These are phyloP conservation scores for Caenorhabditis sp. DNA, from an alignment of 2,888 invertebrate genomes.

Conservation along the genomic window DNA sequence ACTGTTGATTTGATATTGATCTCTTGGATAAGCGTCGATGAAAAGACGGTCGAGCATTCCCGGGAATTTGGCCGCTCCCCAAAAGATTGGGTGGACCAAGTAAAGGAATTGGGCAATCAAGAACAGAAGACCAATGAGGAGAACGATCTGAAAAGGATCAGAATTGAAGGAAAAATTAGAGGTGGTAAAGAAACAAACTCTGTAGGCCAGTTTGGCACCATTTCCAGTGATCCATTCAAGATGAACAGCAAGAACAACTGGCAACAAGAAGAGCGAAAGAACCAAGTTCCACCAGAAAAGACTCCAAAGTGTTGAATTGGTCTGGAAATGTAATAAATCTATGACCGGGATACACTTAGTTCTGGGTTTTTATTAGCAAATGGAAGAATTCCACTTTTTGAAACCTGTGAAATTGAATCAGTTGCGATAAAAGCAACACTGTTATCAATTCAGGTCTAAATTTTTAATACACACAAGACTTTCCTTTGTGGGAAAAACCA, in stretches of 20 bases:
- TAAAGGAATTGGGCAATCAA: conserved; percentile 62
- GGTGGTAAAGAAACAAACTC: conserved; percentile 27
- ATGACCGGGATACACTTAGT: too few relatives aligned
- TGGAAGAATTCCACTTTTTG: too few relatives aligned
- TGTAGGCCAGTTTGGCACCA: conserved; percentile 53
- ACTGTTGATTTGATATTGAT: conserved; percentile 53
- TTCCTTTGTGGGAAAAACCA: too few relatives aligned
- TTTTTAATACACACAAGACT: too few relatives aligned
- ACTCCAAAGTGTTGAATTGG: conserved; percentile 54
- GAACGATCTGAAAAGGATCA: conserved; percentile 40
- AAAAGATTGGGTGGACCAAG: conserved; percentile 63
- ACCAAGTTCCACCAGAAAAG: conserved; percentile 56
- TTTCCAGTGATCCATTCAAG: conserved; percentile 53
- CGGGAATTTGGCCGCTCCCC: conserved; percentile 60
- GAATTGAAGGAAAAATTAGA: background rate
- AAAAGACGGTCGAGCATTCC: conserved; percentile 64
- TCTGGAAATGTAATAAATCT: too few relatives aligned
- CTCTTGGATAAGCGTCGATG: conserved; percentile 57
- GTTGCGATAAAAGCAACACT: too few relatives aligned
- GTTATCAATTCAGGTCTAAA: too few relatives aligned
- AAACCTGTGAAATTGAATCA: too few relatives aligned
- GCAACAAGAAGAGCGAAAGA: conserved; percentile 46
- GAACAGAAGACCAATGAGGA: conserved; percentile 58
- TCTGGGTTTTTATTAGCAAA: too few relatives aligned
- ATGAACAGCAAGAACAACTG: conserved; percentile 49